Conservation (phyloP, 2,113 vertebrate genomes). For the Sylvia atricapilla region DNA sequence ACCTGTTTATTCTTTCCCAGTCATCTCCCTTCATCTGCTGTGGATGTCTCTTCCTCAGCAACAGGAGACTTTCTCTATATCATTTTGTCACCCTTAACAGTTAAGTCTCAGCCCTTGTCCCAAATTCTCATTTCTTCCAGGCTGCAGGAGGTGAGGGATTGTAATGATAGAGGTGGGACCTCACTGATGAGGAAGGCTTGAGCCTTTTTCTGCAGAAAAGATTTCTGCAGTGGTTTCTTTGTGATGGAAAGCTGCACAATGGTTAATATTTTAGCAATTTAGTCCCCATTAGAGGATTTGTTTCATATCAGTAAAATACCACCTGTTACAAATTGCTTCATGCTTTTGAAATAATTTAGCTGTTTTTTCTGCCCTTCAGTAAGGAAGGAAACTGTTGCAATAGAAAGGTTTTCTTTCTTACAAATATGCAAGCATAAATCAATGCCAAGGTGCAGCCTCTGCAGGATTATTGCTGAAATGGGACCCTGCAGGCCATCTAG, state of each 20-base stretch:
- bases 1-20: neutral
- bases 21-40: neutral
- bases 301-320: slow-evolving; percentile 2
- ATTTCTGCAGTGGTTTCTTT: neutral
- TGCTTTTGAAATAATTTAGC: slow-evolving; percentile 18
- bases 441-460: slow-evolving; percentile 9
- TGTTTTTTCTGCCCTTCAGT: neutral
- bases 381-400: neutral
- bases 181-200: neutral
- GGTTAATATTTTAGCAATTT: neutral
- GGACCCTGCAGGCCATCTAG: neutral
- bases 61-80: neutral
- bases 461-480: slow-evolving; percentile 10
- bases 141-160: neutral
- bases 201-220: neutral
- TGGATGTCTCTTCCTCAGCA: neutral
- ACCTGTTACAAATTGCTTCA: slow-evolving; percentile 13
- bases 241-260: neutral
- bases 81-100: neutral
- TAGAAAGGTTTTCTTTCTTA: slow-evolving; percentile 8
- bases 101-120: neutral
- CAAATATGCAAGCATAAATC: slow-evolving; percentile 45
- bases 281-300: neutral
- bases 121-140: neutral
- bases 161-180: neutral